Evolutionary conservation across 2,888 invertebrate genomes (phyloP), one percentile per base, ranked within the genome.

Genomic region (Beris chalybata): DNA sequence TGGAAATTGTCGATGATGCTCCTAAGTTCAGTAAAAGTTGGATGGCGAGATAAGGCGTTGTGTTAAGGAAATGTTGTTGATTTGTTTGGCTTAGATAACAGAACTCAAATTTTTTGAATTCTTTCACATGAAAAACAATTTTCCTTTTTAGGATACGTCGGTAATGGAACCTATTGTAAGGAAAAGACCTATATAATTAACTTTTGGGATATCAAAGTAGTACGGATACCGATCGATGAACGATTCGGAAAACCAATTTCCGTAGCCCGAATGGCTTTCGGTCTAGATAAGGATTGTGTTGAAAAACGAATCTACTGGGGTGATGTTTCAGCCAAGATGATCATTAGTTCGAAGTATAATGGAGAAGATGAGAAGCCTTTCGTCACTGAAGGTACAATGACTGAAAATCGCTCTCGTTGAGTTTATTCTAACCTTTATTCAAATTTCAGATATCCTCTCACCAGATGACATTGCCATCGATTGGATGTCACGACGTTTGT

Each of bases 401-500:
- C 3, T 22, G 22, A 22, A 56, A 52, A 55, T 63, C 22, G 22
- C 22, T 22, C 22, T 3, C 22, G 22, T 22, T 44, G 5, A 1
- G 31, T 31, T 29, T n/a, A 57, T 56, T 13, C 15, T 56, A 43
- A 32, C 5, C 32, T 29, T 12, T 0, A 4, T 53, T 53, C 22
- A 12, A 7, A 5, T 29, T 53, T 9, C 11, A 89, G 92, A 87
- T 73, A 86, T 97, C 50, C 88, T 88, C 72, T 91, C 95, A 15
- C 95, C 96, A 0, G 97, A 98, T 83, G 98, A 98, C 29, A 82
- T 99, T 67, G 89, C 96, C 11, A 85, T 99, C 29, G 98, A 99
- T 82, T 96, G 93, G 90, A 85, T 93, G 13, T 90, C 94, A 0
- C 86, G 95, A 71, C 95, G 94, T 75, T 86, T 98, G 72, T 99